Base-by-base conservation (phyloP, 2,797 vertebrate genomes). In the Nyctibius grandis region DNA sequence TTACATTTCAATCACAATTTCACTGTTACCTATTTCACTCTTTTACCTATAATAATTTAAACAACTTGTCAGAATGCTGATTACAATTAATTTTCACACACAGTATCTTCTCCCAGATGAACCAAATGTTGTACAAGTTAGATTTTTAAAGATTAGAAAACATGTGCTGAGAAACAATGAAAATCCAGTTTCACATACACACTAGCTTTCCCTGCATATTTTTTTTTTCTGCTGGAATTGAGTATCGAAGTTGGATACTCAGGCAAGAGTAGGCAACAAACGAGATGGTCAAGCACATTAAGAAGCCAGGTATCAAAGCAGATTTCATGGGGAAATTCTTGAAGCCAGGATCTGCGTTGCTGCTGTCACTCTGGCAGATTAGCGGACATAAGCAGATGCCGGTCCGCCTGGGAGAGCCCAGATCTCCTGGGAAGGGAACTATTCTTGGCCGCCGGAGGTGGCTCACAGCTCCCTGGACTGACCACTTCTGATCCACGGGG, bases 401-500 rank as follows among this genome's bases (percentile, higher is more conserved):
- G 0, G 56, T 73, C 91, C 89, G 94, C 88, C 85, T 87, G 67
- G 44, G 44, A 78, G 26, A 56, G 11, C 0, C 2, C n/a, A 73
- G 45, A 84, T 45, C 77, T 84, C 69, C 73, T 8, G 6, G 74
- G 51, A 76, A 80, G 12, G 47, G 25, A 85, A 47, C 54, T 84
- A 56, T 88, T 93, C 84, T 63, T 42, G 78, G 91, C 85, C 3
- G 5, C 59, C 20, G 6, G 26, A 78, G 63, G 50, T 0, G 0
- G 29, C 57, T 57, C 1, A 0, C 28, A 29, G 47, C 51, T 82
- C 48, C 53, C 45, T 47, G 47, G 31, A 85, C 67, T 23, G 11
- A 76, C 36, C 48, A 12, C 8, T 18, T n/a, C 28, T 0, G 1
- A 76, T 26, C 3, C 3, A 64, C 0, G 3, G 36, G 12, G 16